These are phyloP conservation scores for Drosophila ambigua DNA, from an alignment of 1,140 invertebrate genomes.

Conservation along the genomic window DNA sequence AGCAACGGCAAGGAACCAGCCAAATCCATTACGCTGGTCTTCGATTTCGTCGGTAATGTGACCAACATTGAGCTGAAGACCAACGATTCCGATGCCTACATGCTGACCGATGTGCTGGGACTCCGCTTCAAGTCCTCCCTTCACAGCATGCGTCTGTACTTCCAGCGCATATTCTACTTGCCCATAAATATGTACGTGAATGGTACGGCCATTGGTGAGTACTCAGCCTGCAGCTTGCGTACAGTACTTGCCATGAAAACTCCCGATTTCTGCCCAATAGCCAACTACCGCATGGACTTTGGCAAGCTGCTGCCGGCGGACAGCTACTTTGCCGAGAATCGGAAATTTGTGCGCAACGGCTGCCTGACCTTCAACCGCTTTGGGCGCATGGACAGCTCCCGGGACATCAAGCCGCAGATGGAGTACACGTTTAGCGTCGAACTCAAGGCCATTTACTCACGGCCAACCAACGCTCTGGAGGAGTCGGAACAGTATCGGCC, in stretches of 20 bases:
- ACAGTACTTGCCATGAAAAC: background rate
- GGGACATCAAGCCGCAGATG: conserved; percentile 58
- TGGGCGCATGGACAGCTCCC: conserved; percentile 47
- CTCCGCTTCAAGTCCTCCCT: conserved; percentile 71
- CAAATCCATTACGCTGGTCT: conserved; percentile 53
- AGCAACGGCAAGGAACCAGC: conserved; percentile 12
- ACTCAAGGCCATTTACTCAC: conserved; percentile 43
- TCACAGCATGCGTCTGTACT: conserved; percentile 63
- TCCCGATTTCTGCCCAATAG: conserved; percentile 1
- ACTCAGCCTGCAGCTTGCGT: no score
- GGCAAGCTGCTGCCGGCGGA: conserved; percentile 58
- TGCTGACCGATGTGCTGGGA: conserved; percentile 66
- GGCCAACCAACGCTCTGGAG: background rate
- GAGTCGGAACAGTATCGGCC: background rate
- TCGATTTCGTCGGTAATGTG: conserved; percentile 74
- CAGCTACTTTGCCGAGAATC: conserved; percentile 38
- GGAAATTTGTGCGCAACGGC: conserved; percentile 37
- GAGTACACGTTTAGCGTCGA: conserved; percentile 66
- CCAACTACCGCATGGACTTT: conserved; percentile 74
- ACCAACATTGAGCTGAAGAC: conserved; percentile 64
- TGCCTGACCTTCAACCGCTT: conserved; percentile 64
- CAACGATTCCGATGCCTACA: conserved; percentile 59
- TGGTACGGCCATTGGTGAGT: conserved; percentile 59
- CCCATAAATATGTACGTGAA: conserved; percentile 75
- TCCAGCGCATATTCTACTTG: conserved; percentile 77